Percentiles rank a stretch among this genome's conserved stretches.
Evolutionary conservation across 1,140 invertebrate species (phyloP).

Genomic region (Achroia grisella): DNA sequence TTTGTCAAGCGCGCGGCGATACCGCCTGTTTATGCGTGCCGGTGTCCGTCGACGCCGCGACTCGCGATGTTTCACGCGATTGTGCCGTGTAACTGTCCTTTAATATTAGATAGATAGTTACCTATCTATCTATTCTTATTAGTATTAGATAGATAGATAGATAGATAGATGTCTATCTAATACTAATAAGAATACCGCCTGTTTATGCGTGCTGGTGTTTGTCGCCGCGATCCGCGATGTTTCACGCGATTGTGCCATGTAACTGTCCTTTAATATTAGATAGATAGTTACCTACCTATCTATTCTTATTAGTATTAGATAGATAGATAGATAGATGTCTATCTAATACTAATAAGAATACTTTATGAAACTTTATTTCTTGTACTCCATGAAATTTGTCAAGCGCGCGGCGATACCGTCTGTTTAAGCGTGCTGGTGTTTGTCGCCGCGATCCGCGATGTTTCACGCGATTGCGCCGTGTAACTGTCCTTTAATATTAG

Average conservation of each 20-base stretch:
- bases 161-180: too few species aligned
- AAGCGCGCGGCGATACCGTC: constrained; percentile 18
- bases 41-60: constrained; percentile 2
- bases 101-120: not conserved
- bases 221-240: not conserved
- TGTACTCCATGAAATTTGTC: constrained; percentile 39
- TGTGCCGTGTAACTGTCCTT: constrained; percentile 7
- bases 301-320: too few species aligned
- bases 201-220: constrained; percentile 20
- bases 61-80: not conserved
- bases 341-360: too few species aligned
- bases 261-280: constrained; percentile 3
- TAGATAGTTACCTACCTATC: not conserved
- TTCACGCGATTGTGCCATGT: constrained; percentile 5
- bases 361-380: too few species aligned
- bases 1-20: constrained; percentile 28
- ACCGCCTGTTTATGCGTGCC: constrained; percentile 22
- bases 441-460: not conserved
- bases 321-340: too few species aligned
- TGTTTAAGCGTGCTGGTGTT: constrained; percentile 21
- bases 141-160: too few species aligned
- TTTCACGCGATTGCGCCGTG: constrained; percentile 5
- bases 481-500: constrained; percentile 4
- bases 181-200: too few species aligned
- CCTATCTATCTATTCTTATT: constrained; percentile 1